These are phyloP conservation scores for Lagorchestes hirsutus DNA, from an alignment of 2,797 vertebrate genomes.

Conservation along the genomic window DNA sequence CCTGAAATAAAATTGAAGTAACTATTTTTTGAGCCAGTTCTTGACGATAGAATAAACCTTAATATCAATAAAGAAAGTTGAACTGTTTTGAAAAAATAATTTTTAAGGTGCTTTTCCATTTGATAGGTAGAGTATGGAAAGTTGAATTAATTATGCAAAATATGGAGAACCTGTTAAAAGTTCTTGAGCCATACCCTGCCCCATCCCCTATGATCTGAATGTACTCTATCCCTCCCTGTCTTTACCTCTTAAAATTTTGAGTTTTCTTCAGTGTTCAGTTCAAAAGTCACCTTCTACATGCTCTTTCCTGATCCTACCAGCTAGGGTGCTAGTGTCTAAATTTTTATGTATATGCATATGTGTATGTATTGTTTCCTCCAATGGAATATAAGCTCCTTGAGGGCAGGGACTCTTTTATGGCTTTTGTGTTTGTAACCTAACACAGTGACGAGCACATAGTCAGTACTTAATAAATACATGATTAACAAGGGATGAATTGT, in stretches of 20 bases:
- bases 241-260: background rate
- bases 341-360: background rate
- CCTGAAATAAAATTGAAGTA: conserved; percentile 76
- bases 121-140: conserved; percentile 73
- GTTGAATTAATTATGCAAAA: conserved; percentile 74
- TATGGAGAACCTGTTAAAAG: conserved; percentile 7
- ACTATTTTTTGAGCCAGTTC: conserved; percentile 67
- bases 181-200: conserved; percentile 49
- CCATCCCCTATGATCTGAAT: background rate
- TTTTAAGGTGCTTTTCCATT: conserved; percentile 72
- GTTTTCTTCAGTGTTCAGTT: background rate
- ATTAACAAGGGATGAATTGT: background rate
- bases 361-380: background rate
- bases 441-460: background rate
- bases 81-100: conserved; percentile 71
- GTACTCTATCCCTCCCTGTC: background rate
- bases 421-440: background rate
- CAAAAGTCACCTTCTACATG: background rate
- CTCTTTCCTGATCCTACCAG: background rate
- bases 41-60: conserved; percentile 60
- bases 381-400: background rate
- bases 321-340: background rate
- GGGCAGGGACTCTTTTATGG: background rate
- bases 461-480: background rate
- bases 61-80: conserved; percentile 71